These are phyloP conservation scores for Eupithecia abbreviata DNA, from an alignment of 2,888 invertebrate species.

Conservation along the genomic window DNA sequence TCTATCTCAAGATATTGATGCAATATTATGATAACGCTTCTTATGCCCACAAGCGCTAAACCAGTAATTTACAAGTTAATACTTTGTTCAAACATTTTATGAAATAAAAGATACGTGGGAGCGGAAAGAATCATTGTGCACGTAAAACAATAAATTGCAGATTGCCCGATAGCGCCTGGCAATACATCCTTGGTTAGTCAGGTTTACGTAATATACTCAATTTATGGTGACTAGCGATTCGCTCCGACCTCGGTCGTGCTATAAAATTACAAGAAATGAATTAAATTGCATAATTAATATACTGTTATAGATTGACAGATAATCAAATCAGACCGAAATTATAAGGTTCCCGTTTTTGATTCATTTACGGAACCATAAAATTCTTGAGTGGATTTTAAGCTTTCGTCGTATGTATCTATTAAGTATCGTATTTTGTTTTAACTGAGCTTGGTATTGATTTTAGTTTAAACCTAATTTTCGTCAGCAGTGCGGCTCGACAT, in stretches of 20 bases:
- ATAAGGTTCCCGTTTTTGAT: not conserved
- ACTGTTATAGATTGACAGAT: not conserved
- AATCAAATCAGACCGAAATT: not conserved
- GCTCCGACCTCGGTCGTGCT: not conserved
- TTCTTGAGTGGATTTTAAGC: not conserved
- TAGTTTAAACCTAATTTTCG: no score
- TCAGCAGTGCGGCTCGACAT: no score
- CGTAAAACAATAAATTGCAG: conserved; percentile 68
- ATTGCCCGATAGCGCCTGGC: conserved; percentile 58
- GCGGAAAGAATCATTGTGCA: conserved; percentile 65
- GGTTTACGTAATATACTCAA: conserved; percentile 13
- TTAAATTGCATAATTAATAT: not conserved
- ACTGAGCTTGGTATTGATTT: no score
- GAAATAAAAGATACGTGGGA: conserved; percentile 65
- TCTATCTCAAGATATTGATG: not conserved
- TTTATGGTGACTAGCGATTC: not conserved
- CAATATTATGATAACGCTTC: conserved; percentile 2
- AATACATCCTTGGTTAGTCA: conserved; percentile 50
- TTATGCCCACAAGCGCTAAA: not conserved
- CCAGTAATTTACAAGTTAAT: conserved; percentile 29
- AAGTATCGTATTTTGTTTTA: no score
- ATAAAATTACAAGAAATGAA: not conserved
- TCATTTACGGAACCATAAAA: not conserved
- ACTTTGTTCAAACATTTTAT: conserved; percentile 42
- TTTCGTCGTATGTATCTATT: not conserved